Base-by-base conservation (phyloP, 2,888 invertebrate genomes). In the Oscheius sp. region DNA sequence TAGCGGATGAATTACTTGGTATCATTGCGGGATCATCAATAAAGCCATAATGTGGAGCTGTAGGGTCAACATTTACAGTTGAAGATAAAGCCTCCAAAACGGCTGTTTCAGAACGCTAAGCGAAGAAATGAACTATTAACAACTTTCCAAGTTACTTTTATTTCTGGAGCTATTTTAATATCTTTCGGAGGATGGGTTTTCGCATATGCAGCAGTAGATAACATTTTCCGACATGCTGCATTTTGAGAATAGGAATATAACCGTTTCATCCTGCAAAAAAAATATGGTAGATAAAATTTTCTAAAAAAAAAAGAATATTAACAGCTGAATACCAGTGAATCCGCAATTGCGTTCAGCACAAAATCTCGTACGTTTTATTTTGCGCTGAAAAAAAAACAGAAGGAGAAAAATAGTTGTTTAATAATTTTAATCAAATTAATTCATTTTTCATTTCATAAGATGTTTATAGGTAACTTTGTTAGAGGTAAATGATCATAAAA, bases 1-100 rank as follows among this genome's bases (percentile, higher is more conserved):
- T 82, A 3, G 69, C 59, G 1, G 22, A 49, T 0, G 67, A 63
- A 1, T 78, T 78, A n/a, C 79, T 75, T 33, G 84, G 84, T 70
- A 84, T 82, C 12, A 74, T 83, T n/a, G 77, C 69, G 0, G 95
- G 94, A 88, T 95, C 95, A 89, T 95, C 95, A 82, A 93, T 92
- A 86, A 91, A 95, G 86, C 92, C 93, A 86, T 92, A 95, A 86
- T 93, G 92, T 2, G 93, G 90, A n/a, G 93, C 93, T 0, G 93
- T 93, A 2, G 91, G 90, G 87, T 94, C 94, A 47, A 90, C 88
- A n/a, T 90, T 90, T 4, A 93, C 90, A 0, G 94, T 94, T 70
- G 90, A 90, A 45, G 93, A 91, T 70, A 95, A 87, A 5, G 90
- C 90, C 78, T 91, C 89, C 59, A 94, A 87, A 70, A 95, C 91